Conservation (phyloP, 1,140 invertebrate species). For the silkworm (Bombyx mori) region DNA sequence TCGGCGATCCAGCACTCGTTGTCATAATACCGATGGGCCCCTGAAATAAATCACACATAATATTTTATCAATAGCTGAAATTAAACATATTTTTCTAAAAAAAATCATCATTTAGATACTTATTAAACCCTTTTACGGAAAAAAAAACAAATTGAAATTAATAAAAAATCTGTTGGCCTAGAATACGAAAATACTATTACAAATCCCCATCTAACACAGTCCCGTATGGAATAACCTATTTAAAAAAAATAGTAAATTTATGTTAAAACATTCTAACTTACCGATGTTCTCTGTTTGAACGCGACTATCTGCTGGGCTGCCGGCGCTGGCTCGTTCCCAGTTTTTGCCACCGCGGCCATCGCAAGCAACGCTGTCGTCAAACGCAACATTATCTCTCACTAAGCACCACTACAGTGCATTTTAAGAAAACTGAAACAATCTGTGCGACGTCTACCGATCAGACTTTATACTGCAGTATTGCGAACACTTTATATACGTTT, state of each 20-base stretch:
- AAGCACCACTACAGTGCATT: conserved; percentile 1
- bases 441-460: conserved; percentile 2
- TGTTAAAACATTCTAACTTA: background rate
- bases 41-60: conserved; percentile 65
- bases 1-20: conserved; percentile 84
- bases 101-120: too few species aligned
- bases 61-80: background rate
- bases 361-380: background rate
- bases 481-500: background rate
- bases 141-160: too few species aligned
- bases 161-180: too few species aligned
- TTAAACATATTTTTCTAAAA: too few species aligned
- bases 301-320: conserved; percentile 7
- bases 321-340: conserved; percentile 4
- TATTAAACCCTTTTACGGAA: too few species aligned
- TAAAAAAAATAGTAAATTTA: too few species aligned
- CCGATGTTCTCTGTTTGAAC: conserved; percentile 9
- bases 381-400: conserved; percentile 6
- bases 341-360: conserved; percentile 1
- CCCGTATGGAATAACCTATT: too few species aligned
- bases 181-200: too few species aligned
- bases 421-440: conserved; percentile 7
- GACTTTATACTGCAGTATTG: conserved; percentile 7
- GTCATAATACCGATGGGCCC: conserved; percentile 84
- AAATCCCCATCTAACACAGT: too few species aligned